A percentile compares a stretch with the other conserved stretches of the same genome.
Evolutionary conservation across 2,797 vertebrate genomes (phyloP).

Genomic region (Gouania willdenowi): DNA sequence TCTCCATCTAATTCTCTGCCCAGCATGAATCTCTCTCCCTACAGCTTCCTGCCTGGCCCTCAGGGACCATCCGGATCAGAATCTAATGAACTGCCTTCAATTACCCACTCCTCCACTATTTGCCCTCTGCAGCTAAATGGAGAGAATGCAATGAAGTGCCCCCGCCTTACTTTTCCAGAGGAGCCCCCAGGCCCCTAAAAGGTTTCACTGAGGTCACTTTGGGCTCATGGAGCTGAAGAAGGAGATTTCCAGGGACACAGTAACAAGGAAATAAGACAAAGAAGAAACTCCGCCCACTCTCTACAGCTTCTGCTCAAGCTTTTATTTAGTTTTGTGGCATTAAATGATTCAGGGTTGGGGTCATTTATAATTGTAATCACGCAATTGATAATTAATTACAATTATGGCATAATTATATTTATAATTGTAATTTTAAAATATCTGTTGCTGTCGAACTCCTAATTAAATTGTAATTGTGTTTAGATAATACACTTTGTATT

Average conservation of each 20-base stretch:
- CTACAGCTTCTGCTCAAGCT: no score
- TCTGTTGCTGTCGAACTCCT: no score
- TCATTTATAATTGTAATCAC: no score
- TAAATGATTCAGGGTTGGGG: no score
- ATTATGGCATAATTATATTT: no score
- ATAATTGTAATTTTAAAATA: no score
- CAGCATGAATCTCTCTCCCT: slow-evolving; percentile 42
- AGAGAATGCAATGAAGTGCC: slow-evolving; percentile 43
- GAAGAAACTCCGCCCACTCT: no score
- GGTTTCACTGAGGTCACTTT: slow-evolving; percentile 14
- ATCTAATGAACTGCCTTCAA: slow-evolving; percentile 66
- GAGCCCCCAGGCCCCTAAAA: neutral
- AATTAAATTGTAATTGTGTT: no score
- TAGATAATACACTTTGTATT: no score
- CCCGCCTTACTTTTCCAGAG: slow-evolving; percentile 24
- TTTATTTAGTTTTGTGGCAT: no score
- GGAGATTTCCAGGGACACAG: slow-evolving; percentile 9
- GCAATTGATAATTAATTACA: no score
- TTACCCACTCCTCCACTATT: slow-evolving; percentile 52
- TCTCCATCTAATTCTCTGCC: slow-evolving; percentile 54
- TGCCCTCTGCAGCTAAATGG: slow-evolving; percentile 45
- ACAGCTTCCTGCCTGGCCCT: slow-evolving; percentile 26
- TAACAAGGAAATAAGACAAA: slow-evolving; percentile 1
- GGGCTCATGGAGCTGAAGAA: slow-evolving; percentile 1
- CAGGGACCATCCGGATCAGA: slow-evolving; percentile 45